Evolutionary conservation across 2,113 vertebrate genomes (phyloP).

Genomic region (Coracopsis vasa): DNA sequence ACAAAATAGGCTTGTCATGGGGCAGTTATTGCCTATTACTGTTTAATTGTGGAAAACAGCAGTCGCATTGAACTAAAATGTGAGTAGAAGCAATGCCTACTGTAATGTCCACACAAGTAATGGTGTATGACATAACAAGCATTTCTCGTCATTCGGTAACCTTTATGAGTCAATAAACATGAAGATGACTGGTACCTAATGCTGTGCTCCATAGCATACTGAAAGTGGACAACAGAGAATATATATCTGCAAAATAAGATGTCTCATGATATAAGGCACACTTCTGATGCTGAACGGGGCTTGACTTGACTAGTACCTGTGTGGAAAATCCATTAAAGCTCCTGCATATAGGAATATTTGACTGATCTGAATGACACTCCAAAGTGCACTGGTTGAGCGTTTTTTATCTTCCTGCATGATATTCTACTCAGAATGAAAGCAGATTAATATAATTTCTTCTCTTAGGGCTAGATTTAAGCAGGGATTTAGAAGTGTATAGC

Average conservation of each 20-base stretch:
- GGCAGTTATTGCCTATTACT: background rate
- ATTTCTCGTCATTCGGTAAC: background rate
- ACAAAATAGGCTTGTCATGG: background rate
- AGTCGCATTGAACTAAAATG: background rate
- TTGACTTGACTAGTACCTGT: background rate
- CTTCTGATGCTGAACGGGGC: background rate
- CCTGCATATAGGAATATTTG: background rate
- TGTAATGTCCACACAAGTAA: background rate
- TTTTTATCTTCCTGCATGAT: background rate
- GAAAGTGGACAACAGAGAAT: background rate
- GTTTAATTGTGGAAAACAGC: background rate
- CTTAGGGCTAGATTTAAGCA: background rate
- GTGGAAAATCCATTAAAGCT: background rate
- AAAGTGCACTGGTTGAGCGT: background rate
- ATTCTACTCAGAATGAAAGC: background rate
- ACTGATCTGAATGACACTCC: background rate
- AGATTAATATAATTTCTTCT: background rate
- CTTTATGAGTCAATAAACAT: background rate
- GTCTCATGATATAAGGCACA: background rate
- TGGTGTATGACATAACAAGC: background rate
- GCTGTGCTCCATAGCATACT: background rate
- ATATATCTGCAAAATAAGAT: background rate
- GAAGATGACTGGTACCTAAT: background rate
- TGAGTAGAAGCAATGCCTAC: background rate
- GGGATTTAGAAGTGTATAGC: background rate